Evolutionary conservation across 2,888 invertebrate genomes (phyloP).

Genomic region (Julus scandinavius): DNA sequence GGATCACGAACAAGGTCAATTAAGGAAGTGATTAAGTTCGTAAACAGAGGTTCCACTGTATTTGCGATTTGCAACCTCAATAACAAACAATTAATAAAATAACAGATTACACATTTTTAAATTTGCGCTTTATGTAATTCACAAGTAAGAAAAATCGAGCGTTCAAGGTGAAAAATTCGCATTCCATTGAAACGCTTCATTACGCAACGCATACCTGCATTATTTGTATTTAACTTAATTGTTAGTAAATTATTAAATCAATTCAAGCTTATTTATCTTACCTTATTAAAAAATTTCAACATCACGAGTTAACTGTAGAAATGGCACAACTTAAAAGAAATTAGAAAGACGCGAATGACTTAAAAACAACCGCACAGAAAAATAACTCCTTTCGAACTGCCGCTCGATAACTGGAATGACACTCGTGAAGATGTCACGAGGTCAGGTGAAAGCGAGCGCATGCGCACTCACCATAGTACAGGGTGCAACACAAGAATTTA

Average conservation of each 20-base stretch:
- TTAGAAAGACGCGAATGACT: too few relatives aligned
- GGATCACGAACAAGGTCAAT: too few relatives aligned
- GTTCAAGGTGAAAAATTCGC: background rate
- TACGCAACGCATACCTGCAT: background rate
- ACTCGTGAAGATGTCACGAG: background rate
- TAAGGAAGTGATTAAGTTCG: too few relatives aligned
- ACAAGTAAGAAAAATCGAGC: background rate
- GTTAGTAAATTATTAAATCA: background rate
- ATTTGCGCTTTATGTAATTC: too few relatives aligned
- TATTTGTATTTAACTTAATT: background rate
- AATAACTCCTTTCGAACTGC: background rate
- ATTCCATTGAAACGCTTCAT: background rate
- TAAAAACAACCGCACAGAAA: background rate
- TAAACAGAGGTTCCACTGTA: too few relatives aligned
- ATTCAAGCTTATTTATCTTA: background rate
- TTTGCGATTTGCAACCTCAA: too few relatives aligned
- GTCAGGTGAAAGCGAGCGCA: background rate
- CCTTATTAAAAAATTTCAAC: background rate
- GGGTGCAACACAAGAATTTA: too few relatives aligned
- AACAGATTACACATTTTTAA: too few relatives aligned
- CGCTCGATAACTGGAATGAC: background rate
- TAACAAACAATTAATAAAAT: too few relatives aligned
- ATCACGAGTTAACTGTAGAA: background rate
- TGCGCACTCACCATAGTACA: background rate
- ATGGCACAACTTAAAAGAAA: background rate